Conservation (phyloP, 1,140 invertebrate genomes). For the Nasonia longicornis region DNA sequence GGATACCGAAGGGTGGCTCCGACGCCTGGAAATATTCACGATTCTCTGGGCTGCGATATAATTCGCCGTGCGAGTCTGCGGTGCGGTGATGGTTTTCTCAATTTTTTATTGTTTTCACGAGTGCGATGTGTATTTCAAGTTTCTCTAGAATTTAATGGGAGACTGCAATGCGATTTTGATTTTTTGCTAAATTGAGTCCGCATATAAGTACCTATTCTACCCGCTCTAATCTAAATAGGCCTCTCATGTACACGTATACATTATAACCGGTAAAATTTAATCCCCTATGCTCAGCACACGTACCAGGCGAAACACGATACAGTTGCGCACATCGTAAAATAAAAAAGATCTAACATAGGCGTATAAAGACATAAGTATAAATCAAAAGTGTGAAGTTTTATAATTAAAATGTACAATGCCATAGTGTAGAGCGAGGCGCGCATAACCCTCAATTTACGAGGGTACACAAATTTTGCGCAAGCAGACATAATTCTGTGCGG, state of each 20-base stretch:
- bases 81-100: not conserved
- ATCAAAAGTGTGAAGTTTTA: conserved; percentile 23
- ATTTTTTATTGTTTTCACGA: not conserved
- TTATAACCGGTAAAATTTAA: not conserved
- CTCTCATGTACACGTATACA: not conserved
- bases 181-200: not conserved
- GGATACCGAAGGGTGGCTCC: conserved; percentile 1
- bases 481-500: conserved; percentile 14
- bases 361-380: conserved; percentile 5
- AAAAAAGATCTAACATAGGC: not conserved
- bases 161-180: not conserved
- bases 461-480: conserved; percentile 27
- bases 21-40: conserved; percentile 5
- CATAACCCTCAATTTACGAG: conserved; percentile 27
- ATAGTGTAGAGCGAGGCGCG: not conserved
- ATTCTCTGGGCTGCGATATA: not conserved
- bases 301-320: not conserved
- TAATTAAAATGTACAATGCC: conserved; percentile 41
- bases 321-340: not conserved
- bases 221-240: not conserved
- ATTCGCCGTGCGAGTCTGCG: not conserved
- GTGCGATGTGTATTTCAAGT: not conserved
- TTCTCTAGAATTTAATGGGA: not conserved
- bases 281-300: not conserved
- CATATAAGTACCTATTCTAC: not conserved